phyloP scores from a whole-genome alignment of 2,888 invertebrate species.

The Leucania comma region DNA sequence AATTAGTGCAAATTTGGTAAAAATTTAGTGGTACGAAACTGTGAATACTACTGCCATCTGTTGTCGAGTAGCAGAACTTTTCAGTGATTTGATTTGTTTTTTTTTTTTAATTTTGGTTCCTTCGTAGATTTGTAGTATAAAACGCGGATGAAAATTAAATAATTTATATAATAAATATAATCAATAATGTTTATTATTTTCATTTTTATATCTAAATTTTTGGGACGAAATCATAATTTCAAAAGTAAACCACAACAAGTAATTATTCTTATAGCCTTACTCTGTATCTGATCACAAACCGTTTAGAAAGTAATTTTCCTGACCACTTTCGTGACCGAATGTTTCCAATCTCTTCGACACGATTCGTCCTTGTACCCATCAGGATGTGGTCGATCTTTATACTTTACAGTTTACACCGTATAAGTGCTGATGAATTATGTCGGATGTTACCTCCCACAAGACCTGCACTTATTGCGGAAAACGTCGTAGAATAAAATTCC shows the following conservation, averaged over 20 bases:
- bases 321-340: slow-evolving; percentile 32
- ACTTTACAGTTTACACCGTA: slow-evolving; percentile 69
- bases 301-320: slow-evolving; percentile 20
- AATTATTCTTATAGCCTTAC: slow-evolving; percentile 8
- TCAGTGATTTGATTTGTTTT: not conserved
- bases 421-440: slow-evolving; percentile 70
- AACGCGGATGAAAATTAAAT: too few species aligned
- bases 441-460: slow-evolving; percentile 83
- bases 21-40: not conserved
- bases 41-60: slow-evolving; percentile 53
- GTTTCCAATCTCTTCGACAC: slow-evolving; percentile 47
- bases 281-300: slow-evolving; percentile 17
- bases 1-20: not conserved
- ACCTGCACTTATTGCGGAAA: slow-evolving; percentile 81
- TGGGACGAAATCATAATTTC: not conserved
- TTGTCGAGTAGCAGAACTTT: slow-evolving; percentile 54
- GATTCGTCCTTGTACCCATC: slow-evolving; percentile 80
- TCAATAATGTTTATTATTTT: too few species aligned
- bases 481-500: slow-evolving; percentile 76
- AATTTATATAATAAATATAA: too few species aligned
- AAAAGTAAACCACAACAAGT: not conserved
- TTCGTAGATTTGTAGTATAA: too few species aligned
- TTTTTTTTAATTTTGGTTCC: too few species aligned
- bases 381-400: slow-evolving; percentile 84
- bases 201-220: not conserved